These are phyloP conservation scores for Phocoena phocoena DNA, from an alignment of 2,113 vertebrate species.

Conservation along the genomic window DNA sequence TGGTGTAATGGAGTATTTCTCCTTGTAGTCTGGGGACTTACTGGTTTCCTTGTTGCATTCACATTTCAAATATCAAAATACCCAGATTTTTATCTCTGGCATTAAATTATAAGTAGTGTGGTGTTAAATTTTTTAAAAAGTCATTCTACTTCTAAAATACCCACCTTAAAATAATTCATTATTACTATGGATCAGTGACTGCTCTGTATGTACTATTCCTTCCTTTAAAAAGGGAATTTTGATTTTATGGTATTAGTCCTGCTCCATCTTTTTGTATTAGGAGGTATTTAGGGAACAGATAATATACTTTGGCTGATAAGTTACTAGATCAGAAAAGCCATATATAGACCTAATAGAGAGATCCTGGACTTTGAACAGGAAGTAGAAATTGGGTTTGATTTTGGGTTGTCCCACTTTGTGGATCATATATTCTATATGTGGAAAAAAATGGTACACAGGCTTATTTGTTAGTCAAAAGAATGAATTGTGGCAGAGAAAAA, in stretches of 20 bases:
- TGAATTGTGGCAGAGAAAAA: background rate
- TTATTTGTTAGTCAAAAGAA: background rate
- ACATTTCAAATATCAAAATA: conserved; percentile 24
- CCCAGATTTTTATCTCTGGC: background rate
- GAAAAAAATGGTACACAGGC: rapidly evolving
- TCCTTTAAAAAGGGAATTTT: background rate
- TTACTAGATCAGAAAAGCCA: background rate
- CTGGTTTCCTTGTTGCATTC: background rate
- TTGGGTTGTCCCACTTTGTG: background rate
- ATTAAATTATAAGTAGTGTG: background rate
- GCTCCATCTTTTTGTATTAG: background rate
- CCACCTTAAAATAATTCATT: background rate
- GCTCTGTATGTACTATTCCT: background rate
- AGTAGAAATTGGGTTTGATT: background rate
- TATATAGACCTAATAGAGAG: background rate
- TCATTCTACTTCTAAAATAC: background rate
- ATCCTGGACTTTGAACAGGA: background rate
- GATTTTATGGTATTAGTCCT: background rate
- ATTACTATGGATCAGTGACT: background rate
- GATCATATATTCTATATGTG: background rate
- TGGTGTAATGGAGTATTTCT: background rate
- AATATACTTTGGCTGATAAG: background rate
- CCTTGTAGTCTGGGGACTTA: background rate
- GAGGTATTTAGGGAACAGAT: background rate
- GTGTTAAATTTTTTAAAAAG: background rate